phyloP scores from a whole-genome alignment of 1,140 invertebrate genomes.

The Papilio polyxenes region DNA sequence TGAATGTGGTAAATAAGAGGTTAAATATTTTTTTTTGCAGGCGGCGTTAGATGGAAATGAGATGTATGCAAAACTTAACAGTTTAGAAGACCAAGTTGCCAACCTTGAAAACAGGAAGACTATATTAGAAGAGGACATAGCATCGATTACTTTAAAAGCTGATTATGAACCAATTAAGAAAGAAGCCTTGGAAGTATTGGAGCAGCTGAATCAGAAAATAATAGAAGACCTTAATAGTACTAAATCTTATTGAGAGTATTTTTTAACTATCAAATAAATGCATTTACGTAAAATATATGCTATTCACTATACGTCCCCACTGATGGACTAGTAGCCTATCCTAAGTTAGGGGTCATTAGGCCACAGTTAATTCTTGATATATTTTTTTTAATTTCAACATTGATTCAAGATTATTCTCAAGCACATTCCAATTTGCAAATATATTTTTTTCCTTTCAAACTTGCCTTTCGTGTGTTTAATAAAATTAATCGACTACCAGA shows the following conservation, averaged over 20 bases:
- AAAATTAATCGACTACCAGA: too few species aligned
- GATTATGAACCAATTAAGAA: constrained; percentile 59
- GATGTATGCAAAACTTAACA: constrained; percentile 83
- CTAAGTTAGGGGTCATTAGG: too few species aligned
- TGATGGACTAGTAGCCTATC: too few species aligned
- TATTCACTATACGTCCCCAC: not conserved
- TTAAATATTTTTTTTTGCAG: constrained; percentile 66
- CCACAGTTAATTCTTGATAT: too few species aligned
- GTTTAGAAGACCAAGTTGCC: constrained; percentile 84
- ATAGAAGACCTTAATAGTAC: constrained; percentile 58
- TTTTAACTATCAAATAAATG: not conserved
- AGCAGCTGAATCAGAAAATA: constrained; percentile 49
- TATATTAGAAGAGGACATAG: constrained; percentile 57
- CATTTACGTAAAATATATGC: not conserved
- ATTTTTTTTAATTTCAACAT: too few species aligned
- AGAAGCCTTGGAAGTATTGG: constrained; percentile 49
- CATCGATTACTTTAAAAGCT: constrained; percentile 58
- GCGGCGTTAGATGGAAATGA: constrained; percentile 85
- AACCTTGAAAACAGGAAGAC: constrained; percentile 79
- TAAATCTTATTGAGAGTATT: constrained; percentile 42
- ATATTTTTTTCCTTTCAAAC: too few species aligned
- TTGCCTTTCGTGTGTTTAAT: too few species aligned
- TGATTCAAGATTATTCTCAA: too few species aligned
- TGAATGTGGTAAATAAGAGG: not conserved
- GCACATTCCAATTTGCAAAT: too few species aligned